Percentiles rank a stretch among this genome's conserved stretches.
These are phyloP conservation scores for Leguminivora glycinivorella DNA, from an alignment of 1,140 invertebrate species.

Conservation along the genomic window DNA sequence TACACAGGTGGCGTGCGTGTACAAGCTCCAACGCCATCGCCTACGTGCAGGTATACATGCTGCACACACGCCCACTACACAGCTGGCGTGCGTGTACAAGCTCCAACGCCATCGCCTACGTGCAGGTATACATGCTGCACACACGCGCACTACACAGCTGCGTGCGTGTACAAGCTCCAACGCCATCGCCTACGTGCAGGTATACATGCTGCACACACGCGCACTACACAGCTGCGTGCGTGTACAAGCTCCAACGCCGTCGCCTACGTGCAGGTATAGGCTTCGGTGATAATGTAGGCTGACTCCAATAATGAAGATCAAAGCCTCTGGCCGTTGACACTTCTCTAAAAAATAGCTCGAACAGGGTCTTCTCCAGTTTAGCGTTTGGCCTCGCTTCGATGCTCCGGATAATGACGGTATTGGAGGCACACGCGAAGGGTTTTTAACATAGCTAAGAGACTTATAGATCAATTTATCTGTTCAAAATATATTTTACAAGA, in stretches of 20 bases:
- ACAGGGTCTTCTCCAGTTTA: too few species aligned
- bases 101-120: slow-evolving; percentile 96
- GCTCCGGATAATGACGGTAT: too few species aligned
- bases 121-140: slow-evolving; percentile 94
- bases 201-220: slow-evolving; percentile 61
- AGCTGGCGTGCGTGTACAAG: slow-evolving; percentile 91
- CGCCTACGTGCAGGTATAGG: not conserved
- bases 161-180: slow-evolving; percentile 95
- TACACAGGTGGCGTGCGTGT: slow-evolving; percentile 94
- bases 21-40: slow-evolving; percentile 94
- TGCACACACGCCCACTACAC: too few species aligned
- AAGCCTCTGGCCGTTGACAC: too few species aligned
- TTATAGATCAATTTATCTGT: too few species aligned
- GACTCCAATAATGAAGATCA: too few species aligned
- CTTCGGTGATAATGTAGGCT: too few species aligned
- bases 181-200: slow-evolving; percentile 97
- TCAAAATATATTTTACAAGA: too few species aligned
- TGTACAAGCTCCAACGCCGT: not conserved
- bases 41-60: slow-evolving; percentile 95
- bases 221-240: not conserved
- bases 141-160: slow-evolving; percentile 86
- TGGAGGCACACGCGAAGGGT: too few species aligned
- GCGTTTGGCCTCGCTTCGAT: too few species aligned
- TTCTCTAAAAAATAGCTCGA: too few species aligned
- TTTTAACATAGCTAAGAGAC: too few species aligned